Base-by-base conservation (phyloP, 64 coral and sea anemone species). In the Acropora tenuis region DNA sequence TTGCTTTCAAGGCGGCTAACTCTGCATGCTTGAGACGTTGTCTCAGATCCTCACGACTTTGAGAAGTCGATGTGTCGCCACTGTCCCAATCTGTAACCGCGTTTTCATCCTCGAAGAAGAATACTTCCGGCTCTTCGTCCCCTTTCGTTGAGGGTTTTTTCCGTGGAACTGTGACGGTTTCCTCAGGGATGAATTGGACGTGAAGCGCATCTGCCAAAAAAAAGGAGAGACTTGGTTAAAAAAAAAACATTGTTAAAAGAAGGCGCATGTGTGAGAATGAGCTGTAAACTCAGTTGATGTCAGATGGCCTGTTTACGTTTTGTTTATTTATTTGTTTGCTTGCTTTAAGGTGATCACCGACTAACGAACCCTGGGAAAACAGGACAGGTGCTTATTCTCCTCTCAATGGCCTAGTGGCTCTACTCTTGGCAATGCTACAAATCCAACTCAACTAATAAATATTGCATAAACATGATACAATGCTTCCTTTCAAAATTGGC, bases 11-110 rank as follows among this genome's bases (percentile, higher is more conserved):
- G 9, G 92, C 89, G 2, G 86, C 78, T 1, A 97, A 30, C 57
- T 97, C 95, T 53, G 95, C 95, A 41, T 80, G 91, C 43, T 81
- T 86, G 50, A 94, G 47, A 43, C 95, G 87, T 82, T 91, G 68
- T 47, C 46, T 60, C 9, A 94, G 59, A 42, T 77, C 40, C 5
- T 17, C 82, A 15, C 82, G 87, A 13, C 46, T 47, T 44, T 43
- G 72, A 72, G 63, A 30, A n/a, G 17, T 6, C 45, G 82, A 3
- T 50, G 48, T 72, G 2, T 85, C 82, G 18, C 61, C 49, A 4
- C 8, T 71, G 63, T 69, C 82, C 82, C 82, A 85, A 72, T 69
- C 82, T 65, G 72, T 85, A 3, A 46, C 7, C 30, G 12, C 15
- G 18, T 71, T 85, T 17, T 50, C 82, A 72, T 85, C 82, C 61